Conservation (phyloP, 2,113 vertebrate species). For the Anarrhichthys ocellatus region DNA sequence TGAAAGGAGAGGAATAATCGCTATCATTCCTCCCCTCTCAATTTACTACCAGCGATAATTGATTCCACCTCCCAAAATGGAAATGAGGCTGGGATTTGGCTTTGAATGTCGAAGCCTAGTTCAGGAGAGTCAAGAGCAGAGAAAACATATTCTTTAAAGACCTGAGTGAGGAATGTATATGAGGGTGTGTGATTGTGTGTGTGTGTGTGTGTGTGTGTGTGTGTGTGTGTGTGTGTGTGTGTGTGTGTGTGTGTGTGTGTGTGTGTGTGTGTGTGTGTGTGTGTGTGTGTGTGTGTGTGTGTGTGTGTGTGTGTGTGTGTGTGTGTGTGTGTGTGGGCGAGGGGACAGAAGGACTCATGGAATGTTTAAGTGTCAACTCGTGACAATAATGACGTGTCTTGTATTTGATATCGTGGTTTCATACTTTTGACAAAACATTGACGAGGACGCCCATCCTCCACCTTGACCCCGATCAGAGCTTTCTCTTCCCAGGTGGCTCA, state of each 20-base stretch:
- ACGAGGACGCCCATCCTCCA: slow-evolving; percentile 47
- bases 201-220: background rate
- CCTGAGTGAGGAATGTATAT: background rate
- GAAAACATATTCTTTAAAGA: slow-evolving; percentile 15
- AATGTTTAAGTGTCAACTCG: slow-evolving; percentile 27
- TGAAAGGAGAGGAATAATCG: slow-evolving; percentile 61
- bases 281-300: background rate
- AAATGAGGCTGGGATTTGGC: slow-evolving; percentile 28
- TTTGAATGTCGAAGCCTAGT: slow-evolving; percentile 38
- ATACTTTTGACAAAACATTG: slow-evolving; percentile 42
- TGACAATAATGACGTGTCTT: slow-evolving; percentile 27
- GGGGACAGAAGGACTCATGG: background rate
- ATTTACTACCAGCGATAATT: slow-evolving; percentile 55
- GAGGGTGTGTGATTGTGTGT: background rate
- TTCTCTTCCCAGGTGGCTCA: slow-evolving; percentile 72
- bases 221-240: background rate
- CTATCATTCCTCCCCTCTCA: slow-evolving; percentile 29
- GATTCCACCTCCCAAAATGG: slow-evolving; percentile 48
- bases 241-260: background rate
- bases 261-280: background rate
- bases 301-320: background rate
- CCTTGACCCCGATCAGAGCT: slow-evolving; percentile 53
- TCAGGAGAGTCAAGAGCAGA: slow-evolving; percentile 21
- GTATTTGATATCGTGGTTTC: slow-evolving; percentile 33
- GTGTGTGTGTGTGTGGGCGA: background rate